phyloP scores from a whole-genome alignment of 2,113 vertebrate species.

The Oophaga pumilio region DNA sequence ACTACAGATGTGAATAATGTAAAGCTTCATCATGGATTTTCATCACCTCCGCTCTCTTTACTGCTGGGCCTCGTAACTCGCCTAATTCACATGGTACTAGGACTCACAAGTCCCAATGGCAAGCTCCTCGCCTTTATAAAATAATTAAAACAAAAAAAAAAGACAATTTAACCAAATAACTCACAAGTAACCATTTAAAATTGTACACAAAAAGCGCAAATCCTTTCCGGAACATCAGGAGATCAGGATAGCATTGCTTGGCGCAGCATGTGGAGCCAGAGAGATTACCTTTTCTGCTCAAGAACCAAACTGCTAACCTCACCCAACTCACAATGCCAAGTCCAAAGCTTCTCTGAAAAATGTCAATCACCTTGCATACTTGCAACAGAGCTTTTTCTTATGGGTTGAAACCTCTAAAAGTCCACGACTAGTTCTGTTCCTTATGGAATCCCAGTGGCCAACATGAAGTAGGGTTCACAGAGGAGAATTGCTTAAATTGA shows the following conservation, averaged over 20 bases:
- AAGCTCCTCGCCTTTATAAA: conserved; percentile 5
- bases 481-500: not conserved
- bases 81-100: not conserved
- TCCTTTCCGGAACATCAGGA: not conserved
- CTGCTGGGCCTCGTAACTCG: not conserved
- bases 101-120: not conserved
- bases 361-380: not conserved
- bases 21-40: not conserved
- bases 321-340: not conserved
- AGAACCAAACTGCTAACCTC: not conserved
- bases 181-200: conserved; percentile 20
- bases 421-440: not conserved
- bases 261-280: not conserved
- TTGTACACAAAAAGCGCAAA: not conserved
- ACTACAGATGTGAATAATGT: not conserved
- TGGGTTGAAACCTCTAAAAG: not conserved
- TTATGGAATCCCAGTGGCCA: not conserved
- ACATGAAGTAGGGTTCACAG: not conserved
- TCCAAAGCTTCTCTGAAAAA: not conserved
- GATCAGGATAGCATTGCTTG: not conserved
- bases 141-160: conserved; percentile 11
- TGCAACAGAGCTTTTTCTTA: not conserved
- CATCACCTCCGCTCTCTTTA: not conserved
- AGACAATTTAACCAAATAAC: not conserved
- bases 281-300: not conserved